Base-by-base conservation (phyloP, 2,113 vertebrate genomes). In the Taxidea taxus region DNA sequence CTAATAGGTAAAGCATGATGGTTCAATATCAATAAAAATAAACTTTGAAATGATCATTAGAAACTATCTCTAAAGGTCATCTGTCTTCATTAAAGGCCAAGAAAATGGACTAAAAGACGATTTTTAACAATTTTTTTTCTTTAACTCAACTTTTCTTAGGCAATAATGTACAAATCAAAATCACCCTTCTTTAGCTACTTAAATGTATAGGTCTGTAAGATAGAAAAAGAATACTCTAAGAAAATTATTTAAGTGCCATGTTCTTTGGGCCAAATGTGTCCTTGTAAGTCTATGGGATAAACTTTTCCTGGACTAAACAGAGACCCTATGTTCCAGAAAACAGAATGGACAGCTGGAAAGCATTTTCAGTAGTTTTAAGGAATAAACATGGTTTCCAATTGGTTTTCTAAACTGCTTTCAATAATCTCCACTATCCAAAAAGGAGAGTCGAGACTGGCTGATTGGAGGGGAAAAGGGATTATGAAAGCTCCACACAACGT, bases 351-450 rank as follows among this genome's bases (percentile, higher is more conserved):
- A 92, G 68, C 6, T 29, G 34, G 62, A 92, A 81, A 87, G 27
- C 58, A 34, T 78, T 87, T 93, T 88, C 39, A 86, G 27, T 88
- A 92, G 3, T 66, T 96, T 92, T 91, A 92, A 90, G 90, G 64
- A 86, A 78, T 10, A 92, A 96, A 60, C 44, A 95, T 8, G 8
- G 4, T 84, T 88, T 96, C 47, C 86, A 87, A 88, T 5, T 92
- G 9, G 25, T 39, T 84, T 80, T 74, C 64, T 54, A 11, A 90
- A 66, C 18, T 72, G 70, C n/a, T 93, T 97, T 87, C 49, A 87
- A 39, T 92, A 90, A 97, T 91, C 51, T 81, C 20, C 31, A 74
- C 20, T 56, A 78, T 89, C 51, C 93, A 83, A 96, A 42, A 86
- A n/a, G 31, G 85, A 37, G 70, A 81, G 10, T 77, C 23, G 18